These are phyloP conservation scores for Cyprinodon variegatus DNA, from an alignment of 2,113 vertebrate genomes.

Conservation along the genomic window DNA sequence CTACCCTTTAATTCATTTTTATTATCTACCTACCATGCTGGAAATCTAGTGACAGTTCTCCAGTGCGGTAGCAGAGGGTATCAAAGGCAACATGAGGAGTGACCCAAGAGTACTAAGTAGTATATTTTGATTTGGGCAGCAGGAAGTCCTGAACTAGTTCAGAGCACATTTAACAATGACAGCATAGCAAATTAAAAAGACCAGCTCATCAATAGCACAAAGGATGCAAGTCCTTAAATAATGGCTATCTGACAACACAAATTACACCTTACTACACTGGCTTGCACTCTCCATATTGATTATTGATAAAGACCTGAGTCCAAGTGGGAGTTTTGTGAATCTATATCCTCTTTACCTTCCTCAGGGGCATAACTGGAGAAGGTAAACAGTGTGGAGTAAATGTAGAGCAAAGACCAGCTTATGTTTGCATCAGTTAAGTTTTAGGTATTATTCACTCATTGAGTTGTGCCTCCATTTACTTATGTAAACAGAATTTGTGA, in stretches of 20 bases:
- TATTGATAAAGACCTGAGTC: neutral
- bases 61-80: too few relatives aligned
- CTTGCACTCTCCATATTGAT: neutral
- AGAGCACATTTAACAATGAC: neutral
- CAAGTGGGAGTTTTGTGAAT: neutral
- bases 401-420: too few relatives aligned
- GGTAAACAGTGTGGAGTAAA: too few relatives aligned
- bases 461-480: too few relatives aligned
- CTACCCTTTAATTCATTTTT: neutral
- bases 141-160: neutral
- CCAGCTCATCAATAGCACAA: neutral
- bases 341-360: neutral
- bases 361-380: neutral
- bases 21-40: neutral
- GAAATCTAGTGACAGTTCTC: too few relatives aligned
- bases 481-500: too few relatives aligned
- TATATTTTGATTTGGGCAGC: neutral
- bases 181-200: neutral
- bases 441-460: too few relatives aligned
- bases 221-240: neutral
- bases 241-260: neutral
- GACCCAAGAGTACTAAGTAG: neutral
- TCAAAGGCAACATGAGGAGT: neutral
- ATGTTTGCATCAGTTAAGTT: too few relatives aligned
- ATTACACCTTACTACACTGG: neutral